Evolutionary conservation across 2,888 invertebrate genomes (phyloP).

Genomic region (Capitulum mitella): DNA sequence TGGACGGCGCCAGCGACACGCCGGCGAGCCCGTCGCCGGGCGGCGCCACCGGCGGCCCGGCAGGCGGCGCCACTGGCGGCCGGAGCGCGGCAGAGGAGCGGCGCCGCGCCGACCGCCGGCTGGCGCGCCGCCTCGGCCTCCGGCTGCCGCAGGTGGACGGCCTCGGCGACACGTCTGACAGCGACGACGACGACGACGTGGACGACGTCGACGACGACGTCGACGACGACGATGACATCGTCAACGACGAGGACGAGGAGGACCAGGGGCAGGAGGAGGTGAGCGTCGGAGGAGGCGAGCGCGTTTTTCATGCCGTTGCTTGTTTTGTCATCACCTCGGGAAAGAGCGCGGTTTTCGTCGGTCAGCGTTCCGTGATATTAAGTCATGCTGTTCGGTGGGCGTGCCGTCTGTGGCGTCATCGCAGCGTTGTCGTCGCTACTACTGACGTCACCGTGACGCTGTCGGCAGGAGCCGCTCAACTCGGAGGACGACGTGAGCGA

Average conservation of each 20-base stretch:
- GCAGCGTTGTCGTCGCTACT: too few species aligned
- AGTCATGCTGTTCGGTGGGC: too few species aligned
- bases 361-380: too few species aligned
- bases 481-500: conserved; percentile 93
- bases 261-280: conserved; percentile 35
- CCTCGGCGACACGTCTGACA: conserved; percentile 2
- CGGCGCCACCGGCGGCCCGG: background rate
- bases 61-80: conserved; percentile 40
- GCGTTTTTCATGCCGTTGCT: too few species aligned
- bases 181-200: conserved; percentile 51
- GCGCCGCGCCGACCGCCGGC: conserved; percentile 6
- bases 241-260: conserved; percentile 44
- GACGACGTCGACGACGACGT: conserved; percentile 53
- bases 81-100: background rate
- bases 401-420: too few species aligned
- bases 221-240: conserved; percentile 49
- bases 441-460: too few species aligned
- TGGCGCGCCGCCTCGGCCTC: conserved; percentile 1
- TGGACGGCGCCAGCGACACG: conserved; percentile 20
- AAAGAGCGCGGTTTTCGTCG: too few species aligned
- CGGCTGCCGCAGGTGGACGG: conserved; percentile 1
- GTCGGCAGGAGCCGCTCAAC: conserved; percentile 80
- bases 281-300: too few species aligned
- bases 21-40: background rate
- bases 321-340: too few species aligned